These are phyloP conservation scores for Sebastes cheni DNA, from an alignment of 2,797 vertebrate species.

Conservation along the genomic window DNA sequence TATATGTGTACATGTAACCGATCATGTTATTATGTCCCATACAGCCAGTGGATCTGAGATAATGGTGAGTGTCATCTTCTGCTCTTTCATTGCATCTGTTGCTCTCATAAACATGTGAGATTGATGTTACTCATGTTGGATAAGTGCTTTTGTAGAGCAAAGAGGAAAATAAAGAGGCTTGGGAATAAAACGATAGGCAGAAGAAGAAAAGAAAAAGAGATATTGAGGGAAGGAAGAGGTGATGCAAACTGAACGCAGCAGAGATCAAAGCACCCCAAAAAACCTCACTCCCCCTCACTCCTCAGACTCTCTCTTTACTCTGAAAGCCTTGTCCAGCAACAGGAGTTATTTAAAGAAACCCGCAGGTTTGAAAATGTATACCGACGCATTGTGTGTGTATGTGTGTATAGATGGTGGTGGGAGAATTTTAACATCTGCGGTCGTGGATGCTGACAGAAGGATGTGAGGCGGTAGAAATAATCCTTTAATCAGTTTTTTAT, in stretches of 20 bases:
- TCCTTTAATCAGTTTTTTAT: conserved; percentile 45
- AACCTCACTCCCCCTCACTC: conserved; percentile 45
- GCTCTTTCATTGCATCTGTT: neutral
- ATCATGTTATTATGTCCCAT: conserved; percentile 7
- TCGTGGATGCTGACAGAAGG: conserved; percentile 14
- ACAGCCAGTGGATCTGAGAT: conserved; percentile 5
- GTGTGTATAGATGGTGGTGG: conserved; percentile 37
- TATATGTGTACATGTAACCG: neutral
- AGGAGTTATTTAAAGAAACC: conserved; percentile 80
- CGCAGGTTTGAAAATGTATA: conserved; percentile 51
- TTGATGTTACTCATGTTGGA: conserved; percentile 16
- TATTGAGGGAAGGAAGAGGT: conserved; percentile 39
- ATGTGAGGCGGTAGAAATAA: conserved; percentile 40
- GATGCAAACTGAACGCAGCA: conserved; percentile 58
- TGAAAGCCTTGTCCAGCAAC: conserved; percentile 75
- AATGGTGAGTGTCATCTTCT: conserved; percentile 7
- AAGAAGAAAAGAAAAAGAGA: neutral
- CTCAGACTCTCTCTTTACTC: conserved; percentile 52
- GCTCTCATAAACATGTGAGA: conserved; percentile 22
- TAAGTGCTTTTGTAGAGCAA: conserved; percentile 6
- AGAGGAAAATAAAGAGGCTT: neutral
- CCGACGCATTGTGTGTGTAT: conserved; percentile 23
- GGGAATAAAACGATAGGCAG: neutral
- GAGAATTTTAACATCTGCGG: conserved; percentile 47
- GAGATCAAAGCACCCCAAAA: conserved; percentile 66